Conservation (phyloP, 2,797 vertebrate genomes). For the Onychomys torridus region DNA sequence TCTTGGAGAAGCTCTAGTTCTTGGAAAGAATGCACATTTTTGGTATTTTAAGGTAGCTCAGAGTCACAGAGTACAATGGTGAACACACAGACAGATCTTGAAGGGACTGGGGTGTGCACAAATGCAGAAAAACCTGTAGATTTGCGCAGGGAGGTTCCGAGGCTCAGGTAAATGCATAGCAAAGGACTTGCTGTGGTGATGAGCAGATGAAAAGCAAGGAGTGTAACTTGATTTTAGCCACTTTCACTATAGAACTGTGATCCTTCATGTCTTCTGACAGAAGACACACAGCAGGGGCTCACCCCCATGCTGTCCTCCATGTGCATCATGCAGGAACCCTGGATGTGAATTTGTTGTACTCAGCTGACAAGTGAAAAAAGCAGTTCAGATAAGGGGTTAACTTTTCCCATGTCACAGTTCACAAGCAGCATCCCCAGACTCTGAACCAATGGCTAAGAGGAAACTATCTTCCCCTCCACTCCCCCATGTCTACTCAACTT, state of each 20-base stretch:
- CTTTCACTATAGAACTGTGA: neutral
- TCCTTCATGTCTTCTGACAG: neutral
- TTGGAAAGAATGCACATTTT: neutral
- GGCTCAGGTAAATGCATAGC: neutral
- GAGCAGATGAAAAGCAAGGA: too few species aligned
- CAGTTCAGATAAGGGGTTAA: neutral
- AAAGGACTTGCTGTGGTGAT: neutral
- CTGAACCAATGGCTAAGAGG: neutral
- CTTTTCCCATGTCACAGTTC: neutral
- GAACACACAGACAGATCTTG: neutral
- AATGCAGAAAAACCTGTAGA: neutral
- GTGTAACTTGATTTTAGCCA: neutral
- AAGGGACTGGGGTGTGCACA: rapidly evolving
- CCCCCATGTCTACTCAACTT: neutral
- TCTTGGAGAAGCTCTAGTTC: neutral
- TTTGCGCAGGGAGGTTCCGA: neutral
- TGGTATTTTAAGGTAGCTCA: neutral
- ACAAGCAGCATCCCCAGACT: neutral
- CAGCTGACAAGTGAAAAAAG: neutral
- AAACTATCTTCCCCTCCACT: rapidly evolving
- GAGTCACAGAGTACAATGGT: neutral
- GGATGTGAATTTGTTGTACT: neutral
- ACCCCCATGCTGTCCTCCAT: neutral
- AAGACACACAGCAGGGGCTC: rapidly evolving
- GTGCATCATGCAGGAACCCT: neutral